These are phyloP conservation scores for Zaprionus ornatus DNA, from an alignment of 1,140 invertebrate species.

Conservation along the genomic window DNA sequence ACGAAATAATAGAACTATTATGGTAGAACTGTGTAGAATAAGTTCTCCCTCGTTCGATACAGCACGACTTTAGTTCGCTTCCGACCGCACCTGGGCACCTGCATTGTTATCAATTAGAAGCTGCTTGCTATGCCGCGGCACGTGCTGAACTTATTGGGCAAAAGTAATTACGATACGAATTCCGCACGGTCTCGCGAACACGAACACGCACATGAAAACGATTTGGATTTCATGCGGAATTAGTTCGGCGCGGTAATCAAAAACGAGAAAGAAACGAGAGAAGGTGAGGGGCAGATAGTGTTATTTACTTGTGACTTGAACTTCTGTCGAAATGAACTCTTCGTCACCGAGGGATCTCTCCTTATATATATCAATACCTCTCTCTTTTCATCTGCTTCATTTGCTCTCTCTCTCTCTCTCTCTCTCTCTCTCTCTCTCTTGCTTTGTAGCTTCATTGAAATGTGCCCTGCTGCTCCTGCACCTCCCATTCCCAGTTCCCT, in stretches of 20 bases:
- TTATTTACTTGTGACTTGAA: background rate
- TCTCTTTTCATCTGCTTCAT: background rate
- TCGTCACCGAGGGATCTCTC: background rate
- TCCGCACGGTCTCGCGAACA: conserved; percentile 2
- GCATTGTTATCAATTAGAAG: conserved; percentile 6
- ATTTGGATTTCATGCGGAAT: conserved; percentile 7
- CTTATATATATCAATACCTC: background rate
- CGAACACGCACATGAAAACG: background rate
- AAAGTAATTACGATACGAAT: conserved; percentile 2
- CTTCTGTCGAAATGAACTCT: background rate
- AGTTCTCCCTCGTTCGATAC: background rate
- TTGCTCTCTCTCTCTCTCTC: background rate
- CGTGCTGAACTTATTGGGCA: conserved; percentile 1
- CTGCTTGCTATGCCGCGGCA: background rate
- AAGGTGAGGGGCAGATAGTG: background rate
- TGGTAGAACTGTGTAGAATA: too few relatives aligned
- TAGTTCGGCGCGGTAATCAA: background rate
- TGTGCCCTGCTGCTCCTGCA: background rate
- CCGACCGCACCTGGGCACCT: background rate
- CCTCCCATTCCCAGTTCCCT: background rate
- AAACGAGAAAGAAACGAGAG: background rate
- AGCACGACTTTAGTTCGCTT: background rate
- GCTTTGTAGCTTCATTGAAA: background rate
- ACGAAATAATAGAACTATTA: too few relatives aligned
- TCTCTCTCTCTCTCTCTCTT: background rate